phyloP scores from a whole-genome alignment of 1,140 invertebrate genomes.

The Drosophila seguyi region DNA sequence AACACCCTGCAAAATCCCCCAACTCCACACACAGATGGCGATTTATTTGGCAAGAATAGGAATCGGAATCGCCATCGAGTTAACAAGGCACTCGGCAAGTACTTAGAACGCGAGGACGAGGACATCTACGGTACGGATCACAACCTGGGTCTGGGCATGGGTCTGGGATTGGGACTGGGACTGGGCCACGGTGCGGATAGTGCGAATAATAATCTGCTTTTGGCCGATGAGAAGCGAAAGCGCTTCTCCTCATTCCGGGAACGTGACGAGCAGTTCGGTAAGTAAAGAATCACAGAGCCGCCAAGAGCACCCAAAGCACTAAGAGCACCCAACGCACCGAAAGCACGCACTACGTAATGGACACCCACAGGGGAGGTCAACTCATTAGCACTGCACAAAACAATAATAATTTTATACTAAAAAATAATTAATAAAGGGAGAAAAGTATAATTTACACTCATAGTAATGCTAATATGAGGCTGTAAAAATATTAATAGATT shows the following conservation, averaged over 20 bases:
- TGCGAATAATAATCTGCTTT: constrained; percentile 61
- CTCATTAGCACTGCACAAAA: constrained; percentile 17
- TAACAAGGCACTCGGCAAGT: constrained; percentile 83
- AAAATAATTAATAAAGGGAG: not conserved
- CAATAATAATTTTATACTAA: not conserved
- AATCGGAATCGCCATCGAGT: constrained; percentile 78
- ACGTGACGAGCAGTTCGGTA: constrained; percentile 79
- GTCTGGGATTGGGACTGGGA: constrained; percentile 63
- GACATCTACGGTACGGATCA: constrained; percentile 67
- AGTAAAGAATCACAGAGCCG: constrained; percentile 46
- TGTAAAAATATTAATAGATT: not conserved
- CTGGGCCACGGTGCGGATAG: constrained; percentile 15
- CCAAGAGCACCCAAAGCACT: not conserved
- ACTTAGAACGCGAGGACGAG: constrained; percentile 79
- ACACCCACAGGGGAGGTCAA: constrained; percentile 22
- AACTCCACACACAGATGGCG: constrained; percentile 56
- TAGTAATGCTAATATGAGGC: not conserved
- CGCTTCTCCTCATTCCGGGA: constrained; percentile 78
- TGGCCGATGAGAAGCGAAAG: constrained; percentile 70
- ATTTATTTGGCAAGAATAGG: constrained; percentile 75
- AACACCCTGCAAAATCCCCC: not conserved
- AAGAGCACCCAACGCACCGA: constrained; percentile 3
- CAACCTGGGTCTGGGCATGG: constrained; percentile 61
- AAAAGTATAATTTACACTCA: not conserved
- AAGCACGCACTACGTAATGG: constrained; percentile 1